Percentiles rank a stretch among this genome's conserved stretches.
phyloP scores from a whole-genome alignment of 2,888 invertebrate species.

The Sarcophaga rosellei region DNA sequence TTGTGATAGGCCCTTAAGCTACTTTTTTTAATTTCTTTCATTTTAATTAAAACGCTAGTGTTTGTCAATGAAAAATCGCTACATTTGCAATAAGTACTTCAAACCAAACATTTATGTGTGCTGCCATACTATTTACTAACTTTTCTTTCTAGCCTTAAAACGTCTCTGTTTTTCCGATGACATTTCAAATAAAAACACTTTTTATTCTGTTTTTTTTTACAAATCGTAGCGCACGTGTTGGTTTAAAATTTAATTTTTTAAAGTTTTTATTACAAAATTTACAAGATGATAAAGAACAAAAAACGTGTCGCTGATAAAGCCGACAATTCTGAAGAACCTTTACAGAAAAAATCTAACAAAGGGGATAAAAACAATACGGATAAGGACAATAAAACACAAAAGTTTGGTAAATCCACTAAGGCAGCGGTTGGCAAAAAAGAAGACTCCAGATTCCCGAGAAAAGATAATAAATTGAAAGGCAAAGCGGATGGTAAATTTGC shows the following conservation, averaged over 20 bases:
- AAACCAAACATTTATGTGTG: background rate
- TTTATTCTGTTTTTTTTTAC: constrained; percentile 12
- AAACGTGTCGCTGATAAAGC: constrained; percentile 65
- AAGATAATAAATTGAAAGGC: constrained; percentile 25
- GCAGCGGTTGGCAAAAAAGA: constrained; percentile 6
- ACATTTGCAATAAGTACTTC: no score
- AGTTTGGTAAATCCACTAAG: constrained; percentile 59
- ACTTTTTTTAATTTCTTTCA: no score
- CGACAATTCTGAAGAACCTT: constrained; percentile 49
- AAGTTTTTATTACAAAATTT: constrained; percentile 1
- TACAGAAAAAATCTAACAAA: constrained; percentile 56
- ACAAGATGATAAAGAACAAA: constrained; percentile 64
- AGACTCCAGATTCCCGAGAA: constrained; percentile 30
- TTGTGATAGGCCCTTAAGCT: no score
- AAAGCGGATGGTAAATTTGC: constrained; percentile 44
- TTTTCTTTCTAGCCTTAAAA: background rate
- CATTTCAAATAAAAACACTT: constrained; percentile 47
- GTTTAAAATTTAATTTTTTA: constrained; percentile 33
- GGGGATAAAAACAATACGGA: background rate
- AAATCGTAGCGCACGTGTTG: constrained; percentile 35
- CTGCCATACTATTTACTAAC: background rate
- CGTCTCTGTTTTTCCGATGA: constrained; percentile 44
- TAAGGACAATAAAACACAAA: constrained; percentile 50
- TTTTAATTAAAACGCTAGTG: no score
- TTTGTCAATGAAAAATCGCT: no score